Conservation (phyloP, 1,140 invertebrate genomes). For the Himalopsyche phryganea region DNA sequence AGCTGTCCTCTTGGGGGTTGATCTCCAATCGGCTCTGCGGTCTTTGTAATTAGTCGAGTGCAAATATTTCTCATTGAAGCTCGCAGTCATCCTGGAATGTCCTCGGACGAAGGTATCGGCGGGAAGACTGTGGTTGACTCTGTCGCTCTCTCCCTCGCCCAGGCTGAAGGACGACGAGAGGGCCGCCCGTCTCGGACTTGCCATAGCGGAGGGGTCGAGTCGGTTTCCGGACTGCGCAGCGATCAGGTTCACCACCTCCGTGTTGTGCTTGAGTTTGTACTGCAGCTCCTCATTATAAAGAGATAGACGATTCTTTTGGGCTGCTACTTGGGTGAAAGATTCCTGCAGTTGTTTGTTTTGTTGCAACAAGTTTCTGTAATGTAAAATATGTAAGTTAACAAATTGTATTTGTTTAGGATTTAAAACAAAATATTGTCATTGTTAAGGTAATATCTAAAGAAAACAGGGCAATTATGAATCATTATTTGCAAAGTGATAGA, state of each 20-base stretch:
- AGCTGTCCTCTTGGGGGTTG: slow-evolving; percentile 12
- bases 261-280: slow-evolving; percentile 78
- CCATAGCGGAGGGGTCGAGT: slow-evolving; percentile 1
- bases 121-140: slow-evolving; percentile 20
- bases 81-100: slow-evolving; percentile 19
- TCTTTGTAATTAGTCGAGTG: slow-evolving; percentile 19
- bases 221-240: slow-evolving; percentile 9
- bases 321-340: slow-evolving; percentile 65
- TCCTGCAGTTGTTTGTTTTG: slow-evolving; percentile 71
- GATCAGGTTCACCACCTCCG: slow-evolving; percentile 55
- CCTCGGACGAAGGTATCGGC: slow-evolving; percentile 24
- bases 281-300: slow-evolving; percentile 83
- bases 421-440: too few relatives aligned
- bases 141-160: slow-evolving; percentile 6
- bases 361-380: slow-evolving; percentile 52
- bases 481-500: too few relatives aligned
- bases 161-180: slow-evolving; percentile 8
- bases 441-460: too few relatives aligned
- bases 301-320: slow-evolving; percentile 71
- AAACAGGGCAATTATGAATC: too few relatives aligned
- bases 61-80: slow-evolving; percentile 32
- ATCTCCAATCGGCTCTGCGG: slow-evolving; percentile 15
- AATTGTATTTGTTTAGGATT: too few relatives aligned
- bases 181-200: neutral
- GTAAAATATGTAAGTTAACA: slow-evolving; percentile 28